Evolutionary conservation across 2,797 vertebrate genomes (phyloP), one percentile per base, ranked within the genome.

Genomic region (Clamator glandarius): DNA sequence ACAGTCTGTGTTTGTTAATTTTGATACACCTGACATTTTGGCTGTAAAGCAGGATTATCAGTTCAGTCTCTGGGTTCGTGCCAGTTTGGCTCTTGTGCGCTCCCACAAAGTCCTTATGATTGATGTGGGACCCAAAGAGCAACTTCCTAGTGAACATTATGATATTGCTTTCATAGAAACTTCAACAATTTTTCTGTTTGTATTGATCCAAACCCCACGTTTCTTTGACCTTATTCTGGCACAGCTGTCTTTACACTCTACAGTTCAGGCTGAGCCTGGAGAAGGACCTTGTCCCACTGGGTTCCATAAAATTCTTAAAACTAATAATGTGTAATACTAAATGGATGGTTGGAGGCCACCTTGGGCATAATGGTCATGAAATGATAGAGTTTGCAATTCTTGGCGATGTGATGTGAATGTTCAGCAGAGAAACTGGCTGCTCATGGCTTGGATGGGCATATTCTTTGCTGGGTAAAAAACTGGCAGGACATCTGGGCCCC

Each of bases 31-130:
- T 69, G 29, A 48, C 14, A 3, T 3, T 8, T 55, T 48, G 57
- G 29, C 39, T 80, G 21, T 26, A 31, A 76, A 51, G 42, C 61
- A 66, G 79, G 36, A 58, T 50, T 48, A 13, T 25, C 31, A 48
- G 4, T 7, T 64, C 50, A 52, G 1, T 20, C 62, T 55, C 67
- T 1, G 2, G 8, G 28, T 26, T 74, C 0, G 0, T 41, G 31
- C 33, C n/a, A 28, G 19, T 64, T 75, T 74, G 72, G 44, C 28
- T 87, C 79, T 77, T 63, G 33, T 83, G 28, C 13, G 5, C 11
- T 61, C 36, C 28, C 28, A 29, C 28, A 26, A 36, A 57, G 25
- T 14, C n/a, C 11, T 55, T 42, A 13, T 12, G 54, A 2, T 5
- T 36, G 33, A 12, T 69, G 51, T 41, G 36, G n/a, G 28, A 6